phyloP scores from a whole-genome alignment of 1,140 invertebrate genomes.

The Zeugodacus cucurbitae region DNA sequence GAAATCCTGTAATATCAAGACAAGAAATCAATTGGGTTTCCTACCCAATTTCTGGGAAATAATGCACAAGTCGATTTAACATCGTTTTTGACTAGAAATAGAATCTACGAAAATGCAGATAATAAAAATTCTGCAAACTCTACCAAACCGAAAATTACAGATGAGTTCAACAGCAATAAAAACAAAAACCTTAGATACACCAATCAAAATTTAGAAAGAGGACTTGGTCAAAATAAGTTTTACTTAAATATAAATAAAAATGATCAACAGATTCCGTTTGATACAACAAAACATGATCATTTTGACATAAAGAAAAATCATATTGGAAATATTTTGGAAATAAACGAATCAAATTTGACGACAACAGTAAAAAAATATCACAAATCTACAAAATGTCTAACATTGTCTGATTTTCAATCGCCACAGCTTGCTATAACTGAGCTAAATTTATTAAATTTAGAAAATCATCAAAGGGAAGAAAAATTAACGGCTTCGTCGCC shows the following conservation, averaged over 20 bases:
- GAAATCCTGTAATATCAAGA: too few relatives aligned
- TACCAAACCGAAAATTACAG: slow-evolving; percentile 68
- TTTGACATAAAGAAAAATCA: not conserved
- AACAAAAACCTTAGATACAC: slow-evolving; percentile 41
- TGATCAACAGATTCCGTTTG: not conserved
- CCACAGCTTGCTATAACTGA: not conserved
- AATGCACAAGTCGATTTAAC: not conserved
- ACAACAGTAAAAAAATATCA: too few relatives aligned
- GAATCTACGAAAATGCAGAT: slow-evolving; percentile 39
- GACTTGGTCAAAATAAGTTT: not conserved
- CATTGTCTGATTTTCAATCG: not conserved
- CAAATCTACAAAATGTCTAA: too few relatives aligned
- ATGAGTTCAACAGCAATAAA: slow-evolving; percentile 57
- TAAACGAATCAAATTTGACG: too few relatives aligned
- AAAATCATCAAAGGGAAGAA: not conserved
- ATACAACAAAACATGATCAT: slow-evolving; percentile 39
- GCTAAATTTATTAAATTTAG: not conserved
- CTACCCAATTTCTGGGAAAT: not conserved
- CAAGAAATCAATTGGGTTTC: too few relatives aligned
- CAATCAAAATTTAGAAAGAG: slow-evolving; percentile 55
- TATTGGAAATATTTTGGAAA: too few relatives aligned
- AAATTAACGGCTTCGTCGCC: not conserved
- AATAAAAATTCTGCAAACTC: slow-evolving; percentile 49
- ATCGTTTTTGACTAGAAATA: not conserved
- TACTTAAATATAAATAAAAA: slow-evolving; percentile 53